These are phyloP conservation scores for Coregonus ussuriensis DNA, from an alignment of 2,797 vertebrate genomes.

Conservation along the genomic window DNA sequence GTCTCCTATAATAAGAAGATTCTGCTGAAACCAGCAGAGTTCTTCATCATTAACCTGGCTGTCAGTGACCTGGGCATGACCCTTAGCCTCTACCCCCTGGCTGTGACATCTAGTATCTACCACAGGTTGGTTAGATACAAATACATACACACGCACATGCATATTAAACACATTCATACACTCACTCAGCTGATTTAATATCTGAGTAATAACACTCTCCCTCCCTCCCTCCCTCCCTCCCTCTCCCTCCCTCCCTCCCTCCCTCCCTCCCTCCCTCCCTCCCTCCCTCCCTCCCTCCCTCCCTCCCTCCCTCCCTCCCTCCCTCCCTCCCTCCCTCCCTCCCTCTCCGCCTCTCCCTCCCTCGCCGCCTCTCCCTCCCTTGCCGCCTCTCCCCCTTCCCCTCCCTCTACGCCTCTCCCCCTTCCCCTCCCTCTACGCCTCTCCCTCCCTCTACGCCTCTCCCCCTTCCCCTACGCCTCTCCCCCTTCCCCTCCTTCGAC, in stretches of 20 bases:
- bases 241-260: background rate
- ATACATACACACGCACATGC: slow-evolving; percentile 12
- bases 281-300: background rate
- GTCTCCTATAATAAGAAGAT: slow-evolving; percentile 67
- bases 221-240: background rate
- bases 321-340: background rate
- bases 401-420: background rate
- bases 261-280: background rate
- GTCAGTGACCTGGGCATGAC: slow-evolving; percentile 73
- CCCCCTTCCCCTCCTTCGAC: background rate
- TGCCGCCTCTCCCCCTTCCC: background rate
- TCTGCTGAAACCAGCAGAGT: slow-evolving; percentile 68
- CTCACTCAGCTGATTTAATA: background rate
- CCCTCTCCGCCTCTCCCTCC: too few species aligned
- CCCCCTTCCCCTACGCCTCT: background rate
- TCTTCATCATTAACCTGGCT: slow-evolving; percentile 71
- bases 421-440: too few species aligned
- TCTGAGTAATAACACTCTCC: background rate
- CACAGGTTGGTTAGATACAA: slow-evolving; percentile 61
- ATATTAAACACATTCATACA: background rate
- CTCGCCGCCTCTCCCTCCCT: background rate
- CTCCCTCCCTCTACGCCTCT: background rate
- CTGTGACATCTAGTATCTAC: slow-evolving; percentile 68
- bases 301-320: background rate
- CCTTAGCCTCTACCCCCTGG: slow-evolving; percentile 67